Conservation (phyloP, 2,797 vertebrate genomes). For the Anguilla obscura region DNA sequence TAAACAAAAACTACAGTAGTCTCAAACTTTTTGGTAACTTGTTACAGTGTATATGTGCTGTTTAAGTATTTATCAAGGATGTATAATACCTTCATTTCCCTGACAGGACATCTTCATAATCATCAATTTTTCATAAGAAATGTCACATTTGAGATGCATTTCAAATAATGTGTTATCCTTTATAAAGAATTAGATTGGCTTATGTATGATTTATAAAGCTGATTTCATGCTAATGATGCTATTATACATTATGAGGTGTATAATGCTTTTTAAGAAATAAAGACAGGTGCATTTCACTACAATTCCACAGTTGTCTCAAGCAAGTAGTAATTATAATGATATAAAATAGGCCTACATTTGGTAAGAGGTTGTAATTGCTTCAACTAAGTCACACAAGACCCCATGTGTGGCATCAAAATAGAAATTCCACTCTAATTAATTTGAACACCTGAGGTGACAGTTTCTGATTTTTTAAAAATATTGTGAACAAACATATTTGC, state of each 20-base stretch:
- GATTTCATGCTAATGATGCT: background rate
- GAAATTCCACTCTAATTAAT: background rate
- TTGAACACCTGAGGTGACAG: background rate
- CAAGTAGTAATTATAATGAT: background rate
- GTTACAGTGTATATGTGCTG: background rate
- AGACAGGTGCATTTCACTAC: background rate
- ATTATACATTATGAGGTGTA: background rate
- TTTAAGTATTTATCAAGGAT: background rate
- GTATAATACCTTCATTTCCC: background rate
- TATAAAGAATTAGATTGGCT: background rate
- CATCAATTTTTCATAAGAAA: background rate
- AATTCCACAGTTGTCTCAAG: background rate
- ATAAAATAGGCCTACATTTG: background rate
- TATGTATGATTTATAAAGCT: constrained; percentile 4
- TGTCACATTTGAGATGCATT: background rate
- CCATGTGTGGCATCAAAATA: background rate
- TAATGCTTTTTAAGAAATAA: background rate
- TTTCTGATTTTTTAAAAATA: background rate
- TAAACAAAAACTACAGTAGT: background rate
- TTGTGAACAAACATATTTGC: background rate
- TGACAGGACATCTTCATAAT: background rate
- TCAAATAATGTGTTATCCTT: background rate
- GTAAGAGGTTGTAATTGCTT: background rate
- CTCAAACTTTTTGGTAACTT: background rate
- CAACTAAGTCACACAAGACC: background rate